Percentiles rank a stretch among this genome's conserved stretches.
phyloP scores from a whole-genome alignment of 2,888 invertebrate species.

The Parnassius apollo region DNA sequence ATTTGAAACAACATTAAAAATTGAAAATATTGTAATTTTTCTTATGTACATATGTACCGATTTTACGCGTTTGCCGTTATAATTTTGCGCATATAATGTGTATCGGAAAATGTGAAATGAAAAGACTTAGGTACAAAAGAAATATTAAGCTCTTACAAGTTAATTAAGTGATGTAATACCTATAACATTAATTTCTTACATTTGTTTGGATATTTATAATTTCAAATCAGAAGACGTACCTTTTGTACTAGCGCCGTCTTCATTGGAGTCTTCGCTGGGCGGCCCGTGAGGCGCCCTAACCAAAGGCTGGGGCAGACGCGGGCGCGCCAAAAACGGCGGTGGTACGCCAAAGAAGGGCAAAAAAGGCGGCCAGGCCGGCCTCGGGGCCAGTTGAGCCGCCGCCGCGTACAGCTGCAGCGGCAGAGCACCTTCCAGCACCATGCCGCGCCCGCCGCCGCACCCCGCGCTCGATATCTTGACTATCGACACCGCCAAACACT shows the following conservation, averaged over 20 bases:
- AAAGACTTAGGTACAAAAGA: no score
- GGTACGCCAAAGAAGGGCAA: conserved; percentile 82
- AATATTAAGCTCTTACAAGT: no score
- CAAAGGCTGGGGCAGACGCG: conserved; percentile 65
- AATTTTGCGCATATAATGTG: no score
- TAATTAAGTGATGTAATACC: no score
- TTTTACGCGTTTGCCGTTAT: no score
- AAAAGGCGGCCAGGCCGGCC: conserved; percentile 83
- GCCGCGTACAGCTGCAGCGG: conserved; percentile 87
- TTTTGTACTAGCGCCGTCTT: conserved; percentile 77
- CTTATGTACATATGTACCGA: no score
- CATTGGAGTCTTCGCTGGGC: conserved; percentile 79
- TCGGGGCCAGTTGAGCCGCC: conserved; percentile 80
- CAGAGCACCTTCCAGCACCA: conserved; percentile 85
- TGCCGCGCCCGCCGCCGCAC: conserved; percentile 59
- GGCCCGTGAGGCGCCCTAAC: conserved; percentile 74
- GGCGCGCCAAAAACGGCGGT: conserved; percentile 78
- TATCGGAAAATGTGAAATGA: no score
- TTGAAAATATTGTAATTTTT: no score
- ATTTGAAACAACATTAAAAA: no score
- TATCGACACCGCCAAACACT: conserved; percentile 51
- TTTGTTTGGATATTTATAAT: no score
- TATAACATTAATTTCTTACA: no score
- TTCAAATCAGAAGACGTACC: conserved; percentile 40
- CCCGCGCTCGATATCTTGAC: conserved; percentile 61